Conservation (phyloP, 2,888 invertebrate genomes). For the Eupithecia vulgata region DNA sequence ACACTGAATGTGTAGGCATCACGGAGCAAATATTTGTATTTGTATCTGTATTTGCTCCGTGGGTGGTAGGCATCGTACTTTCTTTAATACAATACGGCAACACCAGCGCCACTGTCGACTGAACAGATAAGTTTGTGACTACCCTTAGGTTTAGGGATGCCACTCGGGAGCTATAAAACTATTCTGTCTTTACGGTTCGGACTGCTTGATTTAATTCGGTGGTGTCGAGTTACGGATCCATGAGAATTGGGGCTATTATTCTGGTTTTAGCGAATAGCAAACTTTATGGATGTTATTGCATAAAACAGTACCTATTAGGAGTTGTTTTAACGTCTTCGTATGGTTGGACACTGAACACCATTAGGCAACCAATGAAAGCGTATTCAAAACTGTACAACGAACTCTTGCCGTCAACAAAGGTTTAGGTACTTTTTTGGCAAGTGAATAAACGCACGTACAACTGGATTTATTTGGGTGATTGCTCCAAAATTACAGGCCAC, state of each 20-base stretch:
- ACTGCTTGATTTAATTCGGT: conserved; percentile 8
- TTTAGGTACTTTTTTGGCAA: too few species aligned
- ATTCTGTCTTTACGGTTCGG: conserved; percentile 30
- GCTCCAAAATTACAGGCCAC: too few species aligned
- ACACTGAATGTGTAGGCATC: too few species aligned
- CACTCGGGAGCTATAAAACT: conserved; percentile 46
- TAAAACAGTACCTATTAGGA: neutral
- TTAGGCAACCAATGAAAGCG: neutral
- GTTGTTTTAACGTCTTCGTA: neutral
- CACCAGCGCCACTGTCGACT: neutral
- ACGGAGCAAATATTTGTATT: too few species aligned
- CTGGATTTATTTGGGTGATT: too few species aligned
- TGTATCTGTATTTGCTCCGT: too few species aligned
- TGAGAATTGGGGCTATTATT: conserved; percentile 1
- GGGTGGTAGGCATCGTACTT: too few species aligned
- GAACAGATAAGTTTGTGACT: conserved; percentile 18
- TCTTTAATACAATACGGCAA: neutral
- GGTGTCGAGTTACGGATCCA: neutral
- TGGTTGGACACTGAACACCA: too few species aligned
- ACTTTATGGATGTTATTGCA: neutral
- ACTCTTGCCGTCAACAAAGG: neutral
- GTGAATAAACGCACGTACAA: too few species aligned
- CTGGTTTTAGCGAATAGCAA: neutral
- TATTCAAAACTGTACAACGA: neutral
- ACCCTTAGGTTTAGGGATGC: conserved; percentile 35